These are phyloP conservation scores for Silurus glanis DNA, from an alignment of 2,113 vertebrate species.

Conservation along the genomic window DNA sequence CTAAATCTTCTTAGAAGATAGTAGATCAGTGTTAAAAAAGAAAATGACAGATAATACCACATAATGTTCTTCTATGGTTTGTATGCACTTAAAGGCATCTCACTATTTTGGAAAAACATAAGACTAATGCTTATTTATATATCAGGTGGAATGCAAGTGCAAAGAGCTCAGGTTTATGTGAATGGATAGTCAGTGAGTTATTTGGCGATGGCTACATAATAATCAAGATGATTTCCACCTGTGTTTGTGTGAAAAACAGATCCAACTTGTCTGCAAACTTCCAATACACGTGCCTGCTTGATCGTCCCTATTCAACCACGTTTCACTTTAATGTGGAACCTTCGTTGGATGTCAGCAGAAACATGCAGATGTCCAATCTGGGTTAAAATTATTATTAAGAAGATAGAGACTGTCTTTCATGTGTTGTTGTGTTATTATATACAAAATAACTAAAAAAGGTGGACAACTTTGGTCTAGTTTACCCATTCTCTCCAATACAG, in stretches of 20 bases:
- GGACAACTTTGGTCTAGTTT: background rate
- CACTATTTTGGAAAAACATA: constrained; percentile 6
- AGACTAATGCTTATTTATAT: background rate
- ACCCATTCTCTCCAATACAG: no score
- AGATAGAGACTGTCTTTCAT: background rate
- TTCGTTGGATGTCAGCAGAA: constrained; percentile 21
- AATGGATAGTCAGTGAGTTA: background rate
- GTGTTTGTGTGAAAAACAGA: constrained; percentile 7
- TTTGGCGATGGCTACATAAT: background rate
- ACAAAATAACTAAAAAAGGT: background rate
- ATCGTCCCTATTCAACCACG: constrained; percentile 20
- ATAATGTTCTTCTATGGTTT: constrained; percentile 1
- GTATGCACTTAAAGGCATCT: background rate
- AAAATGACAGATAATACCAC: constrained; percentile 21
- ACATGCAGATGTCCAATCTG: background rate
- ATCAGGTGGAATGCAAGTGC: background rate
- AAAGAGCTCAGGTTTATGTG: constrained; percentile 1
- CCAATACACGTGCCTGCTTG: constrained; percentile 12
- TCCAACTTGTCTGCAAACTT: constrained; percentile 31
- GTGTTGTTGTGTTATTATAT: background rate
- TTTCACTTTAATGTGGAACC: constrained; percentile 40
- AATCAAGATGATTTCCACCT: background rate
- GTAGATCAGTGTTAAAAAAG: background rate
- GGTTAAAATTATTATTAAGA: background rate
- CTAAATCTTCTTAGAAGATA: background rate